These are phyloP conservation scores for Hydropsyche betteni DNA, from an alignment of 2,888 invertebrate genomes.

Conservation along the genomic window DNA sequence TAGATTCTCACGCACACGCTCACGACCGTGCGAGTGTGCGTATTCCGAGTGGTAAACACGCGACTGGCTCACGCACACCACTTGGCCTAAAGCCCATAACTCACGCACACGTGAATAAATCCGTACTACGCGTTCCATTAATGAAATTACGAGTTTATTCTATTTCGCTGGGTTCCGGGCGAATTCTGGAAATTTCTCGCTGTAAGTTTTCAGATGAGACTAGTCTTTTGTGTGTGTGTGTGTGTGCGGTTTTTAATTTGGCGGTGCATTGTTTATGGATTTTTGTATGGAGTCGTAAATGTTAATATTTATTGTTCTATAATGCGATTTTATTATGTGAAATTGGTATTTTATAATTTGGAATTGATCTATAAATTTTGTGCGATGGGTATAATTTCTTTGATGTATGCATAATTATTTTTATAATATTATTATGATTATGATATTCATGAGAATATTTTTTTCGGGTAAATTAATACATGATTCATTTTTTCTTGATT, in stretches of 20 bases:
- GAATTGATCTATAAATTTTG: no score
- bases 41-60: neutral
- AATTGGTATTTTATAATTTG: no score
- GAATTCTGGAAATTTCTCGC: slow-evolving; percentile 27
- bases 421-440: no score
- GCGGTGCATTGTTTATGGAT: neutral
- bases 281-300: neutral
- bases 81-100: neutral
- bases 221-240: neutral
- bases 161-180: slow-evolving; percentile 3
- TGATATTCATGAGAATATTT: no score
- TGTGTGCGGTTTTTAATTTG: slow-evolving; percentile 1
- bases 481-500: no score
- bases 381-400: no score
- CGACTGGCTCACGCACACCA: neutral
- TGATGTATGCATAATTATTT: no score
- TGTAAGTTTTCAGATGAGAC: no score
- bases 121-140: slow-evolving; percentile 29
- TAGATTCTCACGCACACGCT: slow-evolving; percentile 34
- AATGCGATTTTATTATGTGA: no score
- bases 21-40: neutral
- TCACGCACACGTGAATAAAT: slow-evolving; percentile 26
- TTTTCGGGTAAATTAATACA: no score
- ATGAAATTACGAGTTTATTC: slow-evolving; percentile 32
- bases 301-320: neutral